phyloP scores from a whole-genome alignment of 1,140 invertebrate species.

The Drosophila ananassae region DNA sequence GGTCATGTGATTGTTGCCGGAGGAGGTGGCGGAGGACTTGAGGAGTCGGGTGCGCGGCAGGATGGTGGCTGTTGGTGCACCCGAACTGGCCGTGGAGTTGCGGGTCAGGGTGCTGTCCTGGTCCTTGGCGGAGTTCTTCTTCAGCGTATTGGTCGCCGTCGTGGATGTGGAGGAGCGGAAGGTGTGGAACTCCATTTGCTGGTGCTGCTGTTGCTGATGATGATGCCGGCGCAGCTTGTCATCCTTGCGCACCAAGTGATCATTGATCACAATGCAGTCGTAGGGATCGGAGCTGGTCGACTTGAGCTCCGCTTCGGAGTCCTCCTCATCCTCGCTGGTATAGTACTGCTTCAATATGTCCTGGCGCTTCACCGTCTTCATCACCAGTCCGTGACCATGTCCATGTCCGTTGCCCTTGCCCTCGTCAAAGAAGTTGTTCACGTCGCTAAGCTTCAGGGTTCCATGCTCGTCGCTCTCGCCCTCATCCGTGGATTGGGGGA shows the following conservation, averaged over 20 bases:
- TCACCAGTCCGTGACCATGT: constrained; percentile 85
- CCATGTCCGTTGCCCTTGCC: constrained; percentile 73
- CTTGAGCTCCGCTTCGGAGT: constrained; percentile 83
- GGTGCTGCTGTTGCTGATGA: constrained; percentile 78
- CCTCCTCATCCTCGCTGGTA: constrained; percentile 84
- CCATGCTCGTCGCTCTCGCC: constrained; percentile 82
- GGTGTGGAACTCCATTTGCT: constrained; percentile 85
- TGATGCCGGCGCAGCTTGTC: constrained; percentile 82
- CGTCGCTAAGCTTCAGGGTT: constrained; percentile 77
- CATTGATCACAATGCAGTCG: constrained; percentile 90
- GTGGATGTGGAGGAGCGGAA: constrained; percentile 78
- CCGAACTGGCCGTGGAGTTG: constrained; percentile 57
- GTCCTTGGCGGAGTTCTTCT: constrained; percentile 67
- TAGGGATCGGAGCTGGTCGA: constrained; percentile 89
- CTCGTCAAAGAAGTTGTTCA: constrained; percentile 82
- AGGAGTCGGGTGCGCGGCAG: constrained; percentile 89
- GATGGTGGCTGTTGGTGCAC: constrained; percentile 85
- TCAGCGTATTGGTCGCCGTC: constrained; percentile 59
- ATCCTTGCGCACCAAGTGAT: constrained; percentile 87
- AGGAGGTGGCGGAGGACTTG: constrained; percentile 59
- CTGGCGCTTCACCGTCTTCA: constrained; percentile 88
- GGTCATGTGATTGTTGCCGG: constrained; percentile 56
- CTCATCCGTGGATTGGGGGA: constrained; percentile 71
- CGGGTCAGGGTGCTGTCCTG: constrained; percentile 71
- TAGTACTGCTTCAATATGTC: constrained; percentile 89